These are phyloP conservation scores for Eira barbara DNA, from an alignment of 2,113 vertebrate genomes.

Conservation along the genomic window DNA sequence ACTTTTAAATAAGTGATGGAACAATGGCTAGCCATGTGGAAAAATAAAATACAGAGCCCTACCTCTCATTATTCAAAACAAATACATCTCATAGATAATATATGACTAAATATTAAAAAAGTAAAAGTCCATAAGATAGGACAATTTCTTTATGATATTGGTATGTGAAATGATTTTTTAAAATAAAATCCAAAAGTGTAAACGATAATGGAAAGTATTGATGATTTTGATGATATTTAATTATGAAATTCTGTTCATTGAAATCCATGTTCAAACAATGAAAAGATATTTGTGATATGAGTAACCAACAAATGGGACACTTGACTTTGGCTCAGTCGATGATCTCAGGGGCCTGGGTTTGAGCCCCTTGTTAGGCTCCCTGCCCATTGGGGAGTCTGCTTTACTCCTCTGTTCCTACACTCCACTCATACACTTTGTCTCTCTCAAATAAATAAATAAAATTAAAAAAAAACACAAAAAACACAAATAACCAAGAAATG, in stretches of 20 bases:
- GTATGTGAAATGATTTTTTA: neutral
- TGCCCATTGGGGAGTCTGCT: neutral
- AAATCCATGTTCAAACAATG: neutral
- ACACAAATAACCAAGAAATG: neutral
- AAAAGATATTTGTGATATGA: neutral
- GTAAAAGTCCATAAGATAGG: neutral
- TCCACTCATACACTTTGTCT: neutral
- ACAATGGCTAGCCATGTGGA: neutral
- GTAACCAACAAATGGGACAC: neutral
- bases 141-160: neutral
- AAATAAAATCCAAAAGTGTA: neutral
- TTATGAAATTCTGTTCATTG: neutral
- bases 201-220: neutral
- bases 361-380: neutral
- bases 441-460: neutral
- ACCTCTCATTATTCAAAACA: neutral
- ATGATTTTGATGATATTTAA: neutral
- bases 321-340: neutral
- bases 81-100: neutral
- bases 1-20: neutral
- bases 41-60: neutral
- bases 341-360: neutral
- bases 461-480: neutral
- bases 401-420: neutral
- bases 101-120: neutral